Percentiles rank a stretch among this genome's conserved stretches.
Evolutionary conservation across 2,113 vertebrate genomes (phyloP).

Genomic region (Emydura subglobosa): DNA sequence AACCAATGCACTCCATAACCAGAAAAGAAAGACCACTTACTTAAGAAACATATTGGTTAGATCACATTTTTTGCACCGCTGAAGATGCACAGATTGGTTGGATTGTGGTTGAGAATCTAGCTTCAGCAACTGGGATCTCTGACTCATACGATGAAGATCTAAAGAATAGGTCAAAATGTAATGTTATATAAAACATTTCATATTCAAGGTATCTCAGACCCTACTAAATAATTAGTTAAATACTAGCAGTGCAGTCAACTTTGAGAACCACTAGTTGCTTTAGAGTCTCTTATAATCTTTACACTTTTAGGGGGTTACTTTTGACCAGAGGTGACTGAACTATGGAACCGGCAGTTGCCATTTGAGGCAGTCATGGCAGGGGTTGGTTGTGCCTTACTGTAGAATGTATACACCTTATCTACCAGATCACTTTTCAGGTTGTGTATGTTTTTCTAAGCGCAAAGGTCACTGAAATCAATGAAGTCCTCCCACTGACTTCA

Average conservation of each 20-base stretch:
- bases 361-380: background rate
- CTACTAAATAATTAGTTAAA: background rate
- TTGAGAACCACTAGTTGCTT: background rate
- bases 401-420: background rate
- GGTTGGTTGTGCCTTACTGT: background rate
- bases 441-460: too few relatives aligned
- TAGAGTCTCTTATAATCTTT: background rate
- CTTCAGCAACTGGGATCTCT: background rate
- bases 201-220: background rate
- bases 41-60: background rate
- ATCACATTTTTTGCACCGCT: background rate
- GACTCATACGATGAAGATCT: background rate
- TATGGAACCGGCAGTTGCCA: background rate
- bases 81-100: background rate
- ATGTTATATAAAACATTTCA: background rate
- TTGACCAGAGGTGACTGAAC: background rate
- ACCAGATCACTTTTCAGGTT: background rate
- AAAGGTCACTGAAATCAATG: background rate
- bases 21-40: too few relatives aligned
- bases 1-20: too few relatives aligned
- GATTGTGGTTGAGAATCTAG: background rate
- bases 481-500: background rate
- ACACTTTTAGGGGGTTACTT: background rate
- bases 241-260: background rate
- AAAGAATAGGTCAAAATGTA: background rate